Evolutionary conservation across 2,888 invertebrate species (phyloP).

Genomic region (Nineta flava): DNA sequence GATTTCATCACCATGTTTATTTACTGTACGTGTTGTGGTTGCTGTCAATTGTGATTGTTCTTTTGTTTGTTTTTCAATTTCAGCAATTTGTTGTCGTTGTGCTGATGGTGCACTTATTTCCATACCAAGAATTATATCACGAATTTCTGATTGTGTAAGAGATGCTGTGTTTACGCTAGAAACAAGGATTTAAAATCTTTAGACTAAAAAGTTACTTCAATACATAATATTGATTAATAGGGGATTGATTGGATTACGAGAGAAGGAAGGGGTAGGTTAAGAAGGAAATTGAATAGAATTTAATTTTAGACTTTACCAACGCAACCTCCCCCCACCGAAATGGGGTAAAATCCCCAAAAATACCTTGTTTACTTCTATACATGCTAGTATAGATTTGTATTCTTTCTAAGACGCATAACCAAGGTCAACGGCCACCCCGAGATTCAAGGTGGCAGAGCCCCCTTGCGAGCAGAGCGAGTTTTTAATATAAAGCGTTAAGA

Average conservation of each 20-base stretch:
- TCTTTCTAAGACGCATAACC: too few species aligned
- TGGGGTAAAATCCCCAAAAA: too few species aligned
- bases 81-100: slow-evolving; percentile 97
- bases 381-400: too few species aligned
- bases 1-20: slow-evolving; percentile 99
- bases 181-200: slow-evolving; percentile 12
- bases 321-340: too few species aligned
- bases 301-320: too few species aligned
- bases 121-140: slow-evolving; percentile 98
- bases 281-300: background rate
- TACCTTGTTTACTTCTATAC: too few species aligned
- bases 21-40: slow-evolving; percentile 95
- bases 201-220: slow-evolving; percentile 6
- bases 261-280: background rate
- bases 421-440: too few species aligned
- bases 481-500: too few species aligned
- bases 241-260: background rate
- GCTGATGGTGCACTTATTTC: slow-evolving; percentile 99
- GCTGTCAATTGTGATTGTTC: slow-evolving; percentile 97
- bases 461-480: too few species aligned
- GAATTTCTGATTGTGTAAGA: slow-evolving; percentile 95
- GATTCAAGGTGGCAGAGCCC: too few species aligned
- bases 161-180: slow-evolving; percentile 91
- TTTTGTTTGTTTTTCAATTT: slow-evolving; percentile 99
- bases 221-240: background rate